Percentiles rank a stretch among this genome's conserved stretches.
These are phyloP conservation scores for Amblyopsis rosae DNA, from an alignment of 2,113 vertebrate genomes.

Conservation along the genomic window DNA sequence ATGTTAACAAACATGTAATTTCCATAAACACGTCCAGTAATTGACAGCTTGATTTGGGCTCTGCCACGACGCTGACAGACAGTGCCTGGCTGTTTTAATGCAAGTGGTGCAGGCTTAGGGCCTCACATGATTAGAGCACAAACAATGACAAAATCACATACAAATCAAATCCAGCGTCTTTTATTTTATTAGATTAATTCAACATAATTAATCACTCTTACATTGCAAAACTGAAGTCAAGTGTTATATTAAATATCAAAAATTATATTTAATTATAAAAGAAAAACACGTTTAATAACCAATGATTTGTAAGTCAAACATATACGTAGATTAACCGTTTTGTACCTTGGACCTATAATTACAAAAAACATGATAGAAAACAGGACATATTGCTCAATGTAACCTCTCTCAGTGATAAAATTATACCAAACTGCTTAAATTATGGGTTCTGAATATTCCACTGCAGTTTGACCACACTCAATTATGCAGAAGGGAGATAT, in stretches of 20 bases:
- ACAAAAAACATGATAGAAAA: background rate
- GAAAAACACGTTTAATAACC: background rate
- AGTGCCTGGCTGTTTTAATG: constrained; percentile 73
- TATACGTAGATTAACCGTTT: background rate
- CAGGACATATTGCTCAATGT: background rate
- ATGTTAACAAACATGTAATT: constrained; percentile 85
- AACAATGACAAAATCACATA: constrained; percentile 59
- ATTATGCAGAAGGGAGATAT: background rate
- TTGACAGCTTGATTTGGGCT: constrained; percentile 82
- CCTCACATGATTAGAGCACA: constrained; percentile 70
- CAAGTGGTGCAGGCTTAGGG: constrained; percentile 65
- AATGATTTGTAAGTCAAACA: background rate
- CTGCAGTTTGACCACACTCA: background rate
- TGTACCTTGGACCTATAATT: background rate
- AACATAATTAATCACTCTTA: constrained; percentile 32
- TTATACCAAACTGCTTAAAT: background rate
- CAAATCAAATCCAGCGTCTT: constrained; percentile 53
- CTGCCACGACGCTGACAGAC: constrained; percentile 73
- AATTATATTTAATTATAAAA: background rate
- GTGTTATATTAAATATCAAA: background rate
- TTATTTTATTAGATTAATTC: constrained; percentile 62
- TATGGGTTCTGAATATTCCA: background rate
- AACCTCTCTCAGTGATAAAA: background rate
- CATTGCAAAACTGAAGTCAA: background rate
- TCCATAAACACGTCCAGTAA: constrained; percentile 81